Percentiles rank a stretch among this genome's conserved stretches.
phyloP scores from a whole-genome alignment of 2,888 invertebrate species.

The Nymphalis polychloros region DNA sequence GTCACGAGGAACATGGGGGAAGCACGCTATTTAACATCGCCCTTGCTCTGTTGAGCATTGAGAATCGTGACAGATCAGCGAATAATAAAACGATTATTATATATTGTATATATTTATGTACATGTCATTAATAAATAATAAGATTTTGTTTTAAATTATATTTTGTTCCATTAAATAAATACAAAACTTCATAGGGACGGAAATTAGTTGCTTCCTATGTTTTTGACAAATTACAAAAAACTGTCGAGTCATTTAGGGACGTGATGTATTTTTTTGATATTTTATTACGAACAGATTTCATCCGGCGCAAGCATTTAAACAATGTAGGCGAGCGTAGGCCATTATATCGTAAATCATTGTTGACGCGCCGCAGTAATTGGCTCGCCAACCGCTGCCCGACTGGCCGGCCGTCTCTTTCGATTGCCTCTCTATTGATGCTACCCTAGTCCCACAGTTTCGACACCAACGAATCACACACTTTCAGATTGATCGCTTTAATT shows the following conservation, averaged over 20 bases:
- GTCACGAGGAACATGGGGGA: constrained; percentile 17
- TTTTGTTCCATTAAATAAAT: background rate
- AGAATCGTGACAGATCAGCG: constrained; percentile 18
- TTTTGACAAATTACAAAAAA: background rate
- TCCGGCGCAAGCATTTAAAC: constrained; percentile 63
- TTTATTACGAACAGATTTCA: constrained; percentile 43
- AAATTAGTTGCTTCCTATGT: background rate
- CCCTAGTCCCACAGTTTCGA: constrained; percentile 58
- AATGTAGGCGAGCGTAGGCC: constrained; percentile 67
- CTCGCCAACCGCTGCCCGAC: constrained; percentile 53
- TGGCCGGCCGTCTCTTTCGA: constrained; percentile 48
- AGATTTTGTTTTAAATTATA: background rate
- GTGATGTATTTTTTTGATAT: constrained; percentile 5
- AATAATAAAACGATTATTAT: constrained; percentile 5
- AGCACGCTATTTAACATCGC: constrained; percentile 18
- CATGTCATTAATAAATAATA: background rate
- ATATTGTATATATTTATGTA: background rate
- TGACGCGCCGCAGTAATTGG: constrained; percentile 74
- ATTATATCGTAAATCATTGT: constrained; percentile 78
- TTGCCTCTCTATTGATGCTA: constrained; percentile 60
- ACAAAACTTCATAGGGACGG: background rate
- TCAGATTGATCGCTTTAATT: background rate
- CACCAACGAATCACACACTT: constrained; percentile 37
- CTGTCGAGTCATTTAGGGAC: background rate
- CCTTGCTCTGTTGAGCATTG: constrained; percentile 9